Evolutionary conservation across 2,113 vertebrate species (phyloP).

Genomic region (Oriolus oriolus): DNA sequence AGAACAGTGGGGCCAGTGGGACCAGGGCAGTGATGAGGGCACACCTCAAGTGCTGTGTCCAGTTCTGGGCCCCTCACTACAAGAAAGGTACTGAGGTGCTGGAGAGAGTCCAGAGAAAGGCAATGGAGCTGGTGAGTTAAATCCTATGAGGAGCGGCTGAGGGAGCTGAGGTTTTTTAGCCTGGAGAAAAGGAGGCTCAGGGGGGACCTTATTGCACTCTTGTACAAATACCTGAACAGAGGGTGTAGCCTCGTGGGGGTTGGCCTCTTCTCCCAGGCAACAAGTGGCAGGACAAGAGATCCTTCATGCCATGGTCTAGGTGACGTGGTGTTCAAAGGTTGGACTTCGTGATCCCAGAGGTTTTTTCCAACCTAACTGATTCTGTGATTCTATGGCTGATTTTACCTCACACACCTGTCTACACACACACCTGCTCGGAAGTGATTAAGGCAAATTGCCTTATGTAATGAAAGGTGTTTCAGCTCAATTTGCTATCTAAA

Average conservation of each 20-base stretch:
- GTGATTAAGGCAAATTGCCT: background rate
- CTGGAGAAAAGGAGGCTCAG: background rate
- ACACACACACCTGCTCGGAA: background rate
- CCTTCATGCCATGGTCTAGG: background rate
- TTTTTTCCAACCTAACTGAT: background rate
- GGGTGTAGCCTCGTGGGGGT: accelerated
- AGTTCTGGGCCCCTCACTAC: background rate
- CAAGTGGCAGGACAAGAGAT: background rate
- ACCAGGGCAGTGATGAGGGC: too few relatives aligned
- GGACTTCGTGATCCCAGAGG: background rate
- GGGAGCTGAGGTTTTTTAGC: background rate
- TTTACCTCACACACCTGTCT: background rate
- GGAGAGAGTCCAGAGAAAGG: background rate
- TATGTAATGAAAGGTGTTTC: background rate
- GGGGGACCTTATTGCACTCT: accelerated
- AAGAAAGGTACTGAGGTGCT: background rate
- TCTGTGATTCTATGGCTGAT: background rate
- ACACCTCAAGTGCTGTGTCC: background rate
- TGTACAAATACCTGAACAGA: background rate
- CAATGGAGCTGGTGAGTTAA: background rate
- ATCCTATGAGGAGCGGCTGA: accelerated
- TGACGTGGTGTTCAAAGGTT: background rate
- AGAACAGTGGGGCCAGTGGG: background rate
- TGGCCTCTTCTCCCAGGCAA: background rate
- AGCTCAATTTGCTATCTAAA: background rate